phyloP scores from a whole-genome alignment of 1,140 invertebrate genomes.

The Penaeus indicus region DNA sequence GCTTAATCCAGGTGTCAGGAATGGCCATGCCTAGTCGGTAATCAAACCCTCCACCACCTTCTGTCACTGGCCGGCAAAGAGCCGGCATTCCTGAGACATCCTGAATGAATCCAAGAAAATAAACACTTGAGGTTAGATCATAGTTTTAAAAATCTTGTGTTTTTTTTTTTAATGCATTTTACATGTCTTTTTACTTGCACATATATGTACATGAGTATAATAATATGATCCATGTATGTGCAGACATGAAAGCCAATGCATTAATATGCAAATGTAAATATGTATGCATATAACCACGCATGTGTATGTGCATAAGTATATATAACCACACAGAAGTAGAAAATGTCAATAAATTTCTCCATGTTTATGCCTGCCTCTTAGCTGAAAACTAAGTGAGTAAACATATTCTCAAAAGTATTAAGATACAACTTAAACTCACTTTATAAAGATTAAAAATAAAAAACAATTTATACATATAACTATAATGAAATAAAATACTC shows the following conservation, averaged over 20 bases:
- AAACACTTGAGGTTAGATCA: background rate
- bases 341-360: background rate
- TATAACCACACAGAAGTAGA: background rate
- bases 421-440: too few relatives aligned
- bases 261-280: too few relatives aligned
- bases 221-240: too few relatives aligned
- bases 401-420: background rate
- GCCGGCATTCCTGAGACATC: conserved; percentile 99
- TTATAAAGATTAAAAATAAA: too few relatives aligned
- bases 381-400: background rate
- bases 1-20: conserved; percentile 99
- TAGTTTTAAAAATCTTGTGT: too few relatives aligned
- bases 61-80: conserved; percentile 89
- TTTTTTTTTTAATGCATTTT: too few relatives aligned
- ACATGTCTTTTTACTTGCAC: too few relatives aligned
- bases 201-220: too few relatives aligned
- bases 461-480: background rate
- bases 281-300: background rate
- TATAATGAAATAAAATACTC: too few relatives aligned
- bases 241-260: too few relatives aligned
- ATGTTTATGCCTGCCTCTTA: too few relatives aligned
- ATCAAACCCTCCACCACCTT: conserved; percentile 97
- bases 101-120: conserved; percentile 69
- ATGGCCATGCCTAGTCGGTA: conserved; percentile 98
- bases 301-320: background rate